These are phyloP conservation scores for Andrena minutula DNA, from an alignment of 2,888 invertebrate genomes.

Conservation along the genomic window DNA sequence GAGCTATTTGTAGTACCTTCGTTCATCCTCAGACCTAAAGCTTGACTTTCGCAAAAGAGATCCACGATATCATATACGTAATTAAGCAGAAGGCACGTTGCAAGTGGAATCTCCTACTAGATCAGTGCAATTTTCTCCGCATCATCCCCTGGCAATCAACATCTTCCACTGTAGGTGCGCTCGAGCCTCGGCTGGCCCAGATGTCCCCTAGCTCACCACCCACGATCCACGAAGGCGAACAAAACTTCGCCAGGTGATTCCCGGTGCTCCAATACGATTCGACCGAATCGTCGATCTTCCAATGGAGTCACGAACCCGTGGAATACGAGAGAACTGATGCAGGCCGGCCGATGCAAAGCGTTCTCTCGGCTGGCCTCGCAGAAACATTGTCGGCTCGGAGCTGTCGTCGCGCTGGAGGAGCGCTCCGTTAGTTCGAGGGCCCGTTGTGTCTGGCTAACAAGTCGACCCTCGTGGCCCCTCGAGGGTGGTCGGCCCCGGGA, in stretches of 20 bases:
- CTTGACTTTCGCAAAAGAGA: neutral
- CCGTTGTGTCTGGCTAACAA: conserved; percentile 81
- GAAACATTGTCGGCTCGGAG: conserved; percentile 70
- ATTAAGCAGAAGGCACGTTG: no score
- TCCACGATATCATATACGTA: no score
- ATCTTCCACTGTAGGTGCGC: neutral
- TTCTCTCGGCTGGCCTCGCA: conserved; percentile 40
- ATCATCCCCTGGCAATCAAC: no score
- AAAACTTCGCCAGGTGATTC: conserved; percentile 24
- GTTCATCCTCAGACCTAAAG: neutral
- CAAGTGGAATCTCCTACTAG: no score
- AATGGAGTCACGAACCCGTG: conserved; percentile 50
- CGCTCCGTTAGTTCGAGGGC: conserved; percentile 71
- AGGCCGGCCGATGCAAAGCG: conserved; percentile 55
- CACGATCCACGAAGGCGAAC: conserved; percentile 35
- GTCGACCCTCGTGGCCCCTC: conserved; percentile 84
- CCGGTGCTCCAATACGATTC: conserved; percentile 42
- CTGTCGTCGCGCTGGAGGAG: conserved; percentile 69
- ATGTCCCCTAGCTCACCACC: conserved; percentile 4
- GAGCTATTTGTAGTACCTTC: neutral
- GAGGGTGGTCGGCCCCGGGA: conserved; percentile 84
- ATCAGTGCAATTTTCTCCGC: no score
- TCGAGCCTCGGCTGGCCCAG: neutral
- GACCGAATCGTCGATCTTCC: conserved; percentile 54
- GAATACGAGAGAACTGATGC: conserved; percentile 24